Base-by-base conservation (phyloP, 2,797 vertebrate species). In the Epinephelus coioides region DNA sequence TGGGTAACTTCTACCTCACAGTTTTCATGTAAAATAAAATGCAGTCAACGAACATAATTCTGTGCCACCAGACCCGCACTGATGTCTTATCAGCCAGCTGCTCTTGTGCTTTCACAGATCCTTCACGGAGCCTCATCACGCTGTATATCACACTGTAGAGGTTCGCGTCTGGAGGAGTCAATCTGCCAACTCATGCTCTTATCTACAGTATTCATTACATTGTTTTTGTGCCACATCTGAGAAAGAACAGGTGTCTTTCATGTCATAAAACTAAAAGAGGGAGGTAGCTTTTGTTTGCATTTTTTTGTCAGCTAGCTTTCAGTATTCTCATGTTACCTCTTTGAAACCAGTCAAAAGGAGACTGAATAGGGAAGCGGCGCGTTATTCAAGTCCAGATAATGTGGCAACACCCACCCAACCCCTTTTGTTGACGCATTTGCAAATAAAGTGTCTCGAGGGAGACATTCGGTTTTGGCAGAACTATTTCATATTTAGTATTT, bases 291-390 rank as follows among this genome's bases (percentile, higher is more conserved):
- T 94, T 93, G 90, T 94, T 87, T 84, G 81, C 59, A 79, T 91
- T 88, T 91, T 68, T 87, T 91, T 89, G 84, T 89, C 89, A 88
- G 78, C 9, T 81, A 56, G 81, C 90, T 91, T 91, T 94, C 90
- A 93, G 76, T 74, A 83, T 87, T 87, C 92, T 94, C 90, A 85
- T 77, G 79, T 94, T 94, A 92, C 92, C 66, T 75, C 74, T 91
- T 93, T 91, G 85, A 94, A 92, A 91, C 79, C 67, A 44, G 76
- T 90, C 76, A 88, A 91, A 91, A 70, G 87, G 40, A 40, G 63
- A 27, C 56, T 92, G 88, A 92, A 92, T 75, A 80, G 92, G 43
- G 75, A 90, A 86, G 86, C 71, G 77, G 75, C 15, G 25, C 21
- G 47, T 89, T 84, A 89, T 92, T 92, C 83, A 90, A 83, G 83